Conservation (phyloP, 1,140 invertebrate genomes). For the Nylanderia fulva region DNA sequence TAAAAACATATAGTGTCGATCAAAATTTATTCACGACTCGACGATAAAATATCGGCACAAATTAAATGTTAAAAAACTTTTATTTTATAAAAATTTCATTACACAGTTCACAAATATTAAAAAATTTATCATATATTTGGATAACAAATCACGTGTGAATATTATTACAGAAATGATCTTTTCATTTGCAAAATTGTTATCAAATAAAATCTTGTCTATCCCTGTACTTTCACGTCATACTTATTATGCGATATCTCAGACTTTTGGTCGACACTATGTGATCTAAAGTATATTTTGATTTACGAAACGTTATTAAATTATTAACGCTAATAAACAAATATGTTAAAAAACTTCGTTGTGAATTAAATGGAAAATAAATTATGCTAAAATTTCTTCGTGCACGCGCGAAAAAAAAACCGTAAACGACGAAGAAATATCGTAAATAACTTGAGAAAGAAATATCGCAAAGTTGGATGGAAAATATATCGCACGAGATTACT, state of each 20-base stretch:
- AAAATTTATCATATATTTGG: background rate
- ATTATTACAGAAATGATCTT: background rate
- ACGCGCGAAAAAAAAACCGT: background rate
- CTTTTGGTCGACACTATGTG: conserved; percentile 15
- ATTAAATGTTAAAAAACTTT: background rate
- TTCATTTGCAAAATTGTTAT: background rate
- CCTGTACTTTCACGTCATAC: background rate
- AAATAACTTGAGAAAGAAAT: background rate
- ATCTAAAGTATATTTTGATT: conserved; percentile 9
- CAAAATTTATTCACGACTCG: conserved; percentile 16
- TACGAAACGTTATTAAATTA: conserved; percentile 12
- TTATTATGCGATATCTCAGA: background rate
- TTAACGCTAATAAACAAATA: background rate
- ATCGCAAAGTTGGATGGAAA: background rate
- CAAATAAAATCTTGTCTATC: background rate
- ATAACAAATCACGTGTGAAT: background rate
- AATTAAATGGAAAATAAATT: conserved; percentile 9
- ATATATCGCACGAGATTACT: conserved; percentile 1
- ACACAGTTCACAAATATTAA: background rate
- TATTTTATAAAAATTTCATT: conserved; percentile 24
- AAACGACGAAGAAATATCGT: background rate
- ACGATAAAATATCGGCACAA: background rate
- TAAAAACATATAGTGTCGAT: background rate
- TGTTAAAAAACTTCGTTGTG: conserved; percentile 35
- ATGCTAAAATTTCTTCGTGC: background rate